A percentile compares a stretch with the other conserved stretches of the same genome.
These are phyloP conservation scores for Pseudachorutes palmiensis DNA, from an alignment of 1,140 invertebrate species.

Conservation along the genomic window DNA sequence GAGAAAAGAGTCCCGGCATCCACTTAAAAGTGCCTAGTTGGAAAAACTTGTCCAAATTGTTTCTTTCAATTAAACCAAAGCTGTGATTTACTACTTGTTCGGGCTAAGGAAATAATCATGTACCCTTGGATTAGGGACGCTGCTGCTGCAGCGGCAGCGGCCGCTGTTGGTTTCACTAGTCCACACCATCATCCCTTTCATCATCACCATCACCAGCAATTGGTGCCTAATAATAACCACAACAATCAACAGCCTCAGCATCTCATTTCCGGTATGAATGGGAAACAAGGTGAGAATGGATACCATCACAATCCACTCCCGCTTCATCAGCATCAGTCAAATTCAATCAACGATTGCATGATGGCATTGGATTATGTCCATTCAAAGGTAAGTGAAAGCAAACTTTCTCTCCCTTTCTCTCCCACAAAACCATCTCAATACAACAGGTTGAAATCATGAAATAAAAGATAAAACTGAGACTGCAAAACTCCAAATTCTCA, in stretches of 20 bases:
- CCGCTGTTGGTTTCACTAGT: conserved; percentile 44
- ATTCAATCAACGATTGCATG: conserved; percentile 55
- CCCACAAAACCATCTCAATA: neutral
- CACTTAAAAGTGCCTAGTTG: conserved; percentile 8
- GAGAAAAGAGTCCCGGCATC: too few species aligned
- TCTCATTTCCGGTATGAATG: conserved; percentile 13
- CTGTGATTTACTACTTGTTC: conserved; percentile 1
- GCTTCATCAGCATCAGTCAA: too few species aligned
- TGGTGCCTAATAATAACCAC: conserved; percentile 22
- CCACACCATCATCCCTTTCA: conserved; percentile 31
- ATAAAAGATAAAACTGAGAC: neutral
- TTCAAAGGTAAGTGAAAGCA: conserved; percentile 51
- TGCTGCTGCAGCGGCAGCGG: conserved; percentile 47
- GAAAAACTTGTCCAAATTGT: conserved; percentile 4
- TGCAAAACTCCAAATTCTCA: too few species aligned
- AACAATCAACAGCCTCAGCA: neutral
- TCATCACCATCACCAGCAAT: conserved; percentile 25
- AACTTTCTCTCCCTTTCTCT: neutral
- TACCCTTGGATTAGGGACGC: conserved; percentile 63
- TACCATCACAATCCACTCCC: too few species aligned
- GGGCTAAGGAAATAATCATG: too few species aligned
- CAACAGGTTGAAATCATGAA: neutral
- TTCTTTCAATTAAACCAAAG: conserved; percentile 11
- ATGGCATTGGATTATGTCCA: conserved; percentile 60
- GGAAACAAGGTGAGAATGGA: conserved; percentile 56